A percentile compares a stretch with the other conserved stretches of the same genome.
Evolutionary conservation across 2,888 invertebrate genomes (phyloP).

Genomic region (Sclerodermus sp.): DNA sequence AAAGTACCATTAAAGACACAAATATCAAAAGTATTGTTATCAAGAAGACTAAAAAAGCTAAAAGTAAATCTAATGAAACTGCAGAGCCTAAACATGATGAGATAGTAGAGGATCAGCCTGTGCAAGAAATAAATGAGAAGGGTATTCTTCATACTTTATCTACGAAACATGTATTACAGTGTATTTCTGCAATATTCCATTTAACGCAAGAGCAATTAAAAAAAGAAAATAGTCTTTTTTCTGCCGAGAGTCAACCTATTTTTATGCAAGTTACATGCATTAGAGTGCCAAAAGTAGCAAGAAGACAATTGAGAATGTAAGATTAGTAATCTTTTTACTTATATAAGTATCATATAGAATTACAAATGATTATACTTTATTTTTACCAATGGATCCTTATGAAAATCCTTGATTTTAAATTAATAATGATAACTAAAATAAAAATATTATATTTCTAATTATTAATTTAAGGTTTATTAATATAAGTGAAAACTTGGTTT

Average conservation of each 20-base stretch:
- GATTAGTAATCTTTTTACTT: constrained; percentile 39
- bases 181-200: constrained; percentile 50
- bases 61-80: too few species aligned
- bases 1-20: too few species aligned
- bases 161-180: constrained; percentile 43
- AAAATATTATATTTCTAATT: not conserved
- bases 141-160: constrained; percentile 17
- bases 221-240: constrained; percentile 59
- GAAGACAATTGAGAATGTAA: constrained; percentile 67
- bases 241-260: constrained; percentile 61
- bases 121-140: too few species aligned
- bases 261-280: constrained; percentile 66
- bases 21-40: too few species aligned
- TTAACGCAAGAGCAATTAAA: constrained; percentile 45
- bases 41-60: too few species aligned
- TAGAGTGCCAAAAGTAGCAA: constrained; percentile 66
- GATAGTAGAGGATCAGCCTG: too few species aligned
- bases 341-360: not conserved
- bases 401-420: constrained; percentile 37
- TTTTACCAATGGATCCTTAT: constrained; percentile 50
- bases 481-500: not conserved
- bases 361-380: constrained; percentile 39
- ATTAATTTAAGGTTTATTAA: constrained; percentile 52
- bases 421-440: not conserved
- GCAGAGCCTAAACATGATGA: too few species aligned